Base-by-base conservation (phyloP, 2,113 vertebrate genomes). In the Origma solitaria region DNA sequence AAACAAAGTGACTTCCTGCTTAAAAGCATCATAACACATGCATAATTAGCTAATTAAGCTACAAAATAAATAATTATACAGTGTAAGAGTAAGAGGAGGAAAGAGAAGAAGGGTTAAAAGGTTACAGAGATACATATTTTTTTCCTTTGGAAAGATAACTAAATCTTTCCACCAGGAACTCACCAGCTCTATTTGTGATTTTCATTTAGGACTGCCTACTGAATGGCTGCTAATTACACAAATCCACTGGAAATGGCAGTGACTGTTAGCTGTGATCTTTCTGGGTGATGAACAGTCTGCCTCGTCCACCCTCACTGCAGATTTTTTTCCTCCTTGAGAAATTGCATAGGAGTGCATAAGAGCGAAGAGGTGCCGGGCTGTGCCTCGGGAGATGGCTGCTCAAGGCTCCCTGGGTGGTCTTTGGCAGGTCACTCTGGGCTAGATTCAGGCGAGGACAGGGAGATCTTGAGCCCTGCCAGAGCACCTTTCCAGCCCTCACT, bases 31-130 rank as follows among this genome's bases (percentile, higher is more conserved):
- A 76, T 83, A 96, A 96, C 64, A 65, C 47, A 90, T 77, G 69
- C 44, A 93, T 97, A 97, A 97, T 98, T 96, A 97, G 86, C 94
- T 96, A 96, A 97, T 98, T 97, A 97, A 97, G 87, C 51, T 86
- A 94, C 86, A 95, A 97, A 97, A 97, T 96, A 97, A 97, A 97
- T 95, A 96, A 97, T 97, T 97, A 97, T 86, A 77, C 75, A n/a
- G 54, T 76, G 56, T 82, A 94, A 96, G 79, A 90, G 75, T 25
- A 50, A 95, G 75, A 96, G 82, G 50, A 95, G 27, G 21, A 90
- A 94, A 93, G 65, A 90, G 51, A 94, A 92, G 70, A 78, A 72
- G 54, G 51, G 45, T 92, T 94, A 86, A 91, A 95, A 96, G 92
- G 92, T 97, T 91, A 66, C 70, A 73, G 13, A 86, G 40, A 82